A percentile compares a stretch with the other conserved stretches of the same genome.
Evolutionary conservation across 1,140 invertebrate species (phyloP).

Genomic region (Orussus abietinus): DNA sequence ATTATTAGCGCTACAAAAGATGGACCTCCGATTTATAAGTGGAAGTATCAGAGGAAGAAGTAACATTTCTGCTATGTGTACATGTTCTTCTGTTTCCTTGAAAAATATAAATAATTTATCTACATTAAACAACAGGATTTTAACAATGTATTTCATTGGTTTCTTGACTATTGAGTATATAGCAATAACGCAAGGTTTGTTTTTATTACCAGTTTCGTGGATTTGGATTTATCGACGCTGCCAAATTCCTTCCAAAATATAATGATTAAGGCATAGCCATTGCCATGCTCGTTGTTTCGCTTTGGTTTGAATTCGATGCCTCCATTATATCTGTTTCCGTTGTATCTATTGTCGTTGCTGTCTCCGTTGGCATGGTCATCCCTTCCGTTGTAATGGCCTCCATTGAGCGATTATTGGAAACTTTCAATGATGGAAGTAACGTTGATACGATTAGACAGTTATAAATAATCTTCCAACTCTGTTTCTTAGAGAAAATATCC

Average conservation of each 20-base stretch:
- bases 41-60: slow-evolving; percentile 81
- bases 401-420: neutral
- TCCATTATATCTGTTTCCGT: too few relatives aligned
- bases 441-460: slow-evolving; percentile 31
- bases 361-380: neutral
- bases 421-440: slow-evolving; percentile 8
- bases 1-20: slow-evolving; percentile 65
- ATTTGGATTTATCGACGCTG: too few relatives aligned
- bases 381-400: neutral
- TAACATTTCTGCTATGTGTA: too few relatives aligned
- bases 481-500: slow-evolving; percentile 27
- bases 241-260: too few relatives aligned
- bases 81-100: too few relatives aligned
- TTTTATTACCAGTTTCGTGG: too few relatives aligned
- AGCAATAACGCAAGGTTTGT: too few relatives aligned
- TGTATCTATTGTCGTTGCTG: neutral
- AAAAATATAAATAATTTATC: slow-evolving; percentile 12
- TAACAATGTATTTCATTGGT: neutral
- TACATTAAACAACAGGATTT: slow-evolving; percentile 6
- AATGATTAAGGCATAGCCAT: too few relatives aligned
- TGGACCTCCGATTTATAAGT: slow-evolving; percentile 78
- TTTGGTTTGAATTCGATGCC: too few relatives aligned
- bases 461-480: slow-evolving; percentile 36
- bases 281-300: too few relatives aligned
- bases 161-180: neutral